Evolutionary conservation across 2,797 vertebrate species (phyloP).

Genomic region (Mormyrus proboscirostris): DNA sequence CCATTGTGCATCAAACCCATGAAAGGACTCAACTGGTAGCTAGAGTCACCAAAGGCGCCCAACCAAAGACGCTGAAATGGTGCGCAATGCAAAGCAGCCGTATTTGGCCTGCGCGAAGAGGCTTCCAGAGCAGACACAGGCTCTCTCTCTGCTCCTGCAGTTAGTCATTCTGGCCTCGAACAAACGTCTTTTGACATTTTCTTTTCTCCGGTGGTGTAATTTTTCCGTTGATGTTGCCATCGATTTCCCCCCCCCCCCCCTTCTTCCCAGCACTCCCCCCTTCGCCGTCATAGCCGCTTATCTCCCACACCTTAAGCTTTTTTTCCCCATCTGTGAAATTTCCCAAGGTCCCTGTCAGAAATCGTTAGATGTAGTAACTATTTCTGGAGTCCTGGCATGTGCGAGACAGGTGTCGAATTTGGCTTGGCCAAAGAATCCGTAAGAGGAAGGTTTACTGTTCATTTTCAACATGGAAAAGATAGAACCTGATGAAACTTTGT

Average conservation of each 20-base stretch:
- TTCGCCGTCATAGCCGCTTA: not conserved
- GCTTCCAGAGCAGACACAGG: not conserved
- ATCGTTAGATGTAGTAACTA: not conserved
- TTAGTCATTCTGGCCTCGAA: not conserved
- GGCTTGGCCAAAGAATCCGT: not conserved
- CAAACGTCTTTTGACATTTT: not conserved
- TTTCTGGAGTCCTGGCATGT: not conserved
- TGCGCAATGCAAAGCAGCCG: not conserved
- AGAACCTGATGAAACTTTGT: not conserved
- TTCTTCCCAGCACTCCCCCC: not conserved
- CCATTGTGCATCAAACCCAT: not conserved
- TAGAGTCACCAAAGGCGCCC: not conserved
- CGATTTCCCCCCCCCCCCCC: not conserved
- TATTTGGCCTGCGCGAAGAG: not conserved
- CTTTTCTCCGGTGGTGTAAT: not conserved
- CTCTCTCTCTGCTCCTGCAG: not conserved
- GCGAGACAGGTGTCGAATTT: not conserved
- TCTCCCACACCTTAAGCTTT: not conserved
- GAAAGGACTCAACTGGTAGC: not conserved
- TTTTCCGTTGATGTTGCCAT: slow-evolving; percentile 7
- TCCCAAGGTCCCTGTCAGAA: not conserved
- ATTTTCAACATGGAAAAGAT: not conserved
- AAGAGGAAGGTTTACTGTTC: not conserved
- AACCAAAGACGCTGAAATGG: not conserved
- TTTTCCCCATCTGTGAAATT: not conserved